Conservation (phyloP, 2,113 vertebrate genomes). For the Ibidorhyncha struthersii region DNA sequence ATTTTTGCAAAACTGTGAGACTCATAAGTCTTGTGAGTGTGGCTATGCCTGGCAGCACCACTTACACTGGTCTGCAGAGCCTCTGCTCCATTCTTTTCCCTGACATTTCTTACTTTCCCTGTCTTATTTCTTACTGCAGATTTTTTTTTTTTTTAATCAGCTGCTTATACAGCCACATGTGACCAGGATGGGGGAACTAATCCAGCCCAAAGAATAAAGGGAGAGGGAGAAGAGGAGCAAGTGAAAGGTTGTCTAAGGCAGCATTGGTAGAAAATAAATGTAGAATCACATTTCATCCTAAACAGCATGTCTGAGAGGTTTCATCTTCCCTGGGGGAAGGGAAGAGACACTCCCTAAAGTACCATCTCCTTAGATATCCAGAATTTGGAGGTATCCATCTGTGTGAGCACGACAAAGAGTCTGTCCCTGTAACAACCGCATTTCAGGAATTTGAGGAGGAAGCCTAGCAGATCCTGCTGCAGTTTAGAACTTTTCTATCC, state of each 20-base stretch:
- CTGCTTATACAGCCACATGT: background rate
- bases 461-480: background rate
- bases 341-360: background rate
- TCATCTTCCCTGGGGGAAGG: background rate
- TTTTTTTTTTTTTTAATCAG: background rate
- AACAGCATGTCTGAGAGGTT: background rate
- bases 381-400: background rate
- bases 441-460: background rate
- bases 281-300: background rate
- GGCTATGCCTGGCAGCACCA: background rate
- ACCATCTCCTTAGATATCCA: background rate
- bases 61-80: background rate
- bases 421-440: background rate
- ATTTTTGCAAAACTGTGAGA: background rate
- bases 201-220: background rate
- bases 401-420: background rate
- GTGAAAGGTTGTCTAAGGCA: background rate
- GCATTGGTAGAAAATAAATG: background rate
- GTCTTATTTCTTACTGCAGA: background rate
- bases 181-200: background rate
- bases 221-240: background rate
- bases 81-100: background rate
- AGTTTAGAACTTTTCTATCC: background rate
- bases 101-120: background rate
- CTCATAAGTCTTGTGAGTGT: background rate